Conservation (phyloP, 2,888 invertebrate species). For the Heliconius sara region DNA sequence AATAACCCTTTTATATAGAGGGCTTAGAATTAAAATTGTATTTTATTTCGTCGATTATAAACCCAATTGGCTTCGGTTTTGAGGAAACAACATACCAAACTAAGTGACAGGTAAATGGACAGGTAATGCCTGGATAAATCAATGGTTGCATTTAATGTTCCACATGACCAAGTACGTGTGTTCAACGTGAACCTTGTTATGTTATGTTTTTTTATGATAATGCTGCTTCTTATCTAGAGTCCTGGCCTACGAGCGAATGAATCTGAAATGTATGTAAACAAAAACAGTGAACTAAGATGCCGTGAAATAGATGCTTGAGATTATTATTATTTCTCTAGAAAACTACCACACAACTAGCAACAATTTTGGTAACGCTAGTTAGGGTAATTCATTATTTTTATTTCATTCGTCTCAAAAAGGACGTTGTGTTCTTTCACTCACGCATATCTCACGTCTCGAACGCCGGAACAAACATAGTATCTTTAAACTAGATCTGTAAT, state of each 20-base stretch:
- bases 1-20: slow-evolving; percentile 17
- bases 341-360: no score
- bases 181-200: not conserved
- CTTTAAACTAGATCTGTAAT: no score
- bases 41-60: slow-evolving; percentile 14
- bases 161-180: not conserved
- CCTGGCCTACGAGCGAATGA: not conserved
- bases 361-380: no score
- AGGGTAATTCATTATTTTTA: no score
- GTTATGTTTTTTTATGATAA: not conserved
- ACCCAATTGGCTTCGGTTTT: slow-evolving; percentile 31
- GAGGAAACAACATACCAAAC: slow-evolving; percentile 32
- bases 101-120: slow-evolving; percentile 35
- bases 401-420: no score
- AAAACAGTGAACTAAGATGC: not conserved
- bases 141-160: slow-evolving; percentile 13
- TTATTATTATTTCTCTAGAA: no score
- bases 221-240: not conserved
- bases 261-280: not conserved
- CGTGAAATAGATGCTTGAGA: no score
- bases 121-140: slow-evolving; percentile 33
- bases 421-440: no score
- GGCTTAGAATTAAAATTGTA: slow-evolving; percentile 17
- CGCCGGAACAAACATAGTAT: no score
- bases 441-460: no score